Percentiles rank a stretch among this genome's conserved stretches.
Evolutionary conservation across 2,113 vertebrate species (phyloP).

Genomic region (Carassius gibelio): DNA sequence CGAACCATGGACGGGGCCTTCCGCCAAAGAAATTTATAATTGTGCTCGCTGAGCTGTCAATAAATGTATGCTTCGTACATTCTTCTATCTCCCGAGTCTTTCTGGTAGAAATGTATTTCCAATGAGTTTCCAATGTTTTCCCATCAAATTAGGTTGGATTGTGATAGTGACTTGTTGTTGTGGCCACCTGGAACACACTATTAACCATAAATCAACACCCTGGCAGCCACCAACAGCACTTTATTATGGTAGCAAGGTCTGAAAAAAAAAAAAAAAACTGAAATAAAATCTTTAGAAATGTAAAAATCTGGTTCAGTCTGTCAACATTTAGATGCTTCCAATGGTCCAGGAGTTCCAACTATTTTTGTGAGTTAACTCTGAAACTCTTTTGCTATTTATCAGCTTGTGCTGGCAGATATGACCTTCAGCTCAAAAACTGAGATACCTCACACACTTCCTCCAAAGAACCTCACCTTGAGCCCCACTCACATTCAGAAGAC

Average conservation of each 20-base stretch:
- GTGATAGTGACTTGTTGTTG: not conserved
- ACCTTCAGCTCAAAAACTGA: slow-evolving; percentile 32
- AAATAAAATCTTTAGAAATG: not conserved
- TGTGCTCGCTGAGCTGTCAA: no score
- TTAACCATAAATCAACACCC: not conserved
- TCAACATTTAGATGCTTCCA: not conserved
- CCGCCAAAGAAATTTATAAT: no score
- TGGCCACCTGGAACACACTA: not conserved
- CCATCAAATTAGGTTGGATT: not conserved
- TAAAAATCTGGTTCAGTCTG: not conserved
- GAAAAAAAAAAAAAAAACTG: not conserved
- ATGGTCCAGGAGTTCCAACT: not conserved
- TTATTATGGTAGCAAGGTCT: not conserved
- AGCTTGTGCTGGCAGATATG: slow-evolving; percentile 6
- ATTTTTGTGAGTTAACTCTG: not conserved
- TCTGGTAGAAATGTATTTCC: no score
- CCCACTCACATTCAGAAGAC: not conserved
- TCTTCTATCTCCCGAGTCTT: no score
- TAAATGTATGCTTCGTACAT: no score
- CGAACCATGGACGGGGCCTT: no score
- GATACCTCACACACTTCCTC: not conserved
- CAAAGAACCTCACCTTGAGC: slow-evolving; percentile 17
- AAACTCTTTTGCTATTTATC: not conserved
- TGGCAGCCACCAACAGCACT: not conserved
- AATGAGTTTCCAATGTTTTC: not conserved